Conservation (phyloP, 2,113 vertebrate genomes). For the Passer montanus region DNA sequence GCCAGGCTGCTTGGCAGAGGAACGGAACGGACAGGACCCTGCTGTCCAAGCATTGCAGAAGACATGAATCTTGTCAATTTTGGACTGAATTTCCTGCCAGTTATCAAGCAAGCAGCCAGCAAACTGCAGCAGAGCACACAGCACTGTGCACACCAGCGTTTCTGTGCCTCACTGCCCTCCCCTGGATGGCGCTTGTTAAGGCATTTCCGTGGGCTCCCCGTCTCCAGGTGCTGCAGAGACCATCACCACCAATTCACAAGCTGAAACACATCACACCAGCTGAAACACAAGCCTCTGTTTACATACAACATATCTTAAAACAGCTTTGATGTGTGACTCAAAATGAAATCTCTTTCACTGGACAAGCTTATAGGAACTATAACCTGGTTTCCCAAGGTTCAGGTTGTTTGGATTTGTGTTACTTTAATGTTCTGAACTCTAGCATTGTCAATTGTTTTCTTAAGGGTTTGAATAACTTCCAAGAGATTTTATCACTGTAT, state of each 20-base stretch:
- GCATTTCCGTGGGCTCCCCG: background rate
- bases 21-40: constrained; percentile 42
- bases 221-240: background rate
- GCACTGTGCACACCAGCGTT: background rate
- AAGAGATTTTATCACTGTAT: background rate
- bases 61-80: constrained; percentile 70
- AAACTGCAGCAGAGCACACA: constrained; percentile 20
- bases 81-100: constrained; percentile 34
- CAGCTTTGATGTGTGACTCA: background rate
- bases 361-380: background rate
- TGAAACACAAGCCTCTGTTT: background rate
- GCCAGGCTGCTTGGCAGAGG: constrained; percentile 59
- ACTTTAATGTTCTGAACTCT: background rate
- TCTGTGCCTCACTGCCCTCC: background rate
- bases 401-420: background rate
- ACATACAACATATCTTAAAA: background rate
- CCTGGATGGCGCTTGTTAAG: background rate
- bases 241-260: background rate
- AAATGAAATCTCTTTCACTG: background rate
- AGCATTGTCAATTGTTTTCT: background rate
- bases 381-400: background rate
- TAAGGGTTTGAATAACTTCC: background rate
- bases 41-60: constrained; percentile 62
- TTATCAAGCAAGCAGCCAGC: constrained; percentile 22
- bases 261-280: background rate